These are phyloP conservation scores for Sylvilagus floridanus DNA, from an alignment of 2,797 vertebrate genomes.

Conservation along the genomic window DNA sequence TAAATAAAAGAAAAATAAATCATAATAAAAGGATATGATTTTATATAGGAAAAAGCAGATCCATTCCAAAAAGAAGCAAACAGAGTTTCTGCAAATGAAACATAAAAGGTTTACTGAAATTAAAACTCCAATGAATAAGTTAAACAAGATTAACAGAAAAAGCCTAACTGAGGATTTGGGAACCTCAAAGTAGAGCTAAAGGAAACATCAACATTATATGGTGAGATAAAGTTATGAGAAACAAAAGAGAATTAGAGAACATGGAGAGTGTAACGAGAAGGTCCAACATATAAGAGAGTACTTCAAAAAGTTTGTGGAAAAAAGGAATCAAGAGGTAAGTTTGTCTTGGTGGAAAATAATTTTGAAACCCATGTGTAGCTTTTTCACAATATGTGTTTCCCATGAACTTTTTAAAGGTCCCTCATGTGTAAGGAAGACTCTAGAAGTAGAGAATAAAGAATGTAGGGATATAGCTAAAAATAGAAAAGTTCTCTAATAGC, in stretches of 20 bases:
- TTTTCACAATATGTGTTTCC: too few relatives aligned
- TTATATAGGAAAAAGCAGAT: not conserved
- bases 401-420: too few relatives aligned
- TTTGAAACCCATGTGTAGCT: too few relatives aligned
- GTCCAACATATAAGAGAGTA: not conserved
- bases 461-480: not conserved
- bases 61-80: not conserved
- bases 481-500: not conserved
- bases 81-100: constrained; percentile 32
- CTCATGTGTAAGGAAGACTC: not conserved
- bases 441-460: not conserved
- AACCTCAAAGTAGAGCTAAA: constrained; percentile 11
- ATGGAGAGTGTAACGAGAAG: not conserved
- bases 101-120: not conserved
- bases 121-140: constrained; percentile 6
- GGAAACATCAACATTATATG: not conserved
- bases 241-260: not conserved
- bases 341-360: too few relatives aligned
- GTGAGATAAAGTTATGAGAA: not conserved
- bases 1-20: constrained; percentile 12
- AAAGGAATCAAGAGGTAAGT: too few relatives aligned
- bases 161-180: constrained; percentile 20
- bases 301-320: too few relatives aligned
- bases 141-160: constrained; percentile 19
- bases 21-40: not conserved